A percentile compares a stretch with the other conserved stretches of the same genome.
These are phyloP conservation scores for Leucoma salicis DNA, from an alignment of 2,888 invertebrate species.

Conservation along the genomic window DNA sequence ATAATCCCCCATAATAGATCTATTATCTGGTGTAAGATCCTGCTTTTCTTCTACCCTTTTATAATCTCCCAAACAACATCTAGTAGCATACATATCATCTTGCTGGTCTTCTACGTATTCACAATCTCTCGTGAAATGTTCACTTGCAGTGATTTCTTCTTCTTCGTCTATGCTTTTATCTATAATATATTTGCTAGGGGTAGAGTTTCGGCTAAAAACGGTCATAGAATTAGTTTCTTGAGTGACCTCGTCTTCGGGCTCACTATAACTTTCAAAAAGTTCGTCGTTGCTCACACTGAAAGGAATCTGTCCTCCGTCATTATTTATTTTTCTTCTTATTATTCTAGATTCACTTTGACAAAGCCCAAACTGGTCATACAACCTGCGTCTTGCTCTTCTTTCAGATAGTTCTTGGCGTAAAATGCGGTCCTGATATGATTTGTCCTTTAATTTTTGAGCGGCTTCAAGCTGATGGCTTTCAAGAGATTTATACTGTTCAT, in stretches of 20 bases:
- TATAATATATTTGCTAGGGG: not conserved
- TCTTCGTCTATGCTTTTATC: not conserved
- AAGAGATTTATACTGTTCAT: slow-evolving; percentile 70
- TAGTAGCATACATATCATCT: not conserved
- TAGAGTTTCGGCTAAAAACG: not conserved
- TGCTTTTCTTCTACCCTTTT: not conserved
- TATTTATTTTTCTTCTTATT: slow-evolving; percentile 31
- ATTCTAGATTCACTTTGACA: slow-evolving; percentile 46
- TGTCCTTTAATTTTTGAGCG: slow-evolving; percentile 54
- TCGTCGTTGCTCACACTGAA: slow-evolving; percentile 49
- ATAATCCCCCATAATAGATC: not conserved
- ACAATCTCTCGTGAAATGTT: not conserved
- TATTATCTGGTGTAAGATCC: not conserved
- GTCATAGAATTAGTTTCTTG: slow-evolving; percentile 24
- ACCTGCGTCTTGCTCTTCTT: slow-evolving; percentile 52
- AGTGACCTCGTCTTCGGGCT: slow-evolving; percentile 41
- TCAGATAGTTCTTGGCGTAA: slow-evolving; percentile 61
- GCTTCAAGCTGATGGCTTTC: slow-evolving; percentile 65
- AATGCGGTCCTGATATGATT: slow-evolving; percentile 57
- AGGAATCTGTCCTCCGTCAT: slow-evolving; percentile 17
- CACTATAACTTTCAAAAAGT: slow-evolving; percentile 57
- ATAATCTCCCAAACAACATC: not conserved
- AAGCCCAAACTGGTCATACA: slow-evolving; percentile 48
- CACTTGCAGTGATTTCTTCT: not conserved
- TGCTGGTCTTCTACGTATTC: not conserved